Conservation (phyloP, 2,113 vertebrate genomes). For the Zapus hudsonius region DNA sequence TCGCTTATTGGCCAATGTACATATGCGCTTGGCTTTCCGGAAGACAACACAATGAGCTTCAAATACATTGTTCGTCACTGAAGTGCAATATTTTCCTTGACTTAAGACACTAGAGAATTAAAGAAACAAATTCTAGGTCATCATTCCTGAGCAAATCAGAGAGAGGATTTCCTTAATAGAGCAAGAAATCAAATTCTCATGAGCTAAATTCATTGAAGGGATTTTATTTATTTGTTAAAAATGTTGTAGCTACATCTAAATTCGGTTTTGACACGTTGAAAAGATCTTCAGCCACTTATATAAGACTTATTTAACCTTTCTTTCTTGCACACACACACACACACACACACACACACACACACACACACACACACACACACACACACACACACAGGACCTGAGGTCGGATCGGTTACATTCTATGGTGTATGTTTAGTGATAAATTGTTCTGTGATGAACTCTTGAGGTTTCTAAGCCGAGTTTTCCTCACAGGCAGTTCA, state of each 20-base stretch:
- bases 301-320: not conserved
- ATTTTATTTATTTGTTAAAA: constrained; percentile 2
- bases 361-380: not conserved
- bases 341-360: too few species aligned
- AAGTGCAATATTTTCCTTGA: not conserved
- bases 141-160: not conserved
- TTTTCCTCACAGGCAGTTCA: constrained; percentile 63
- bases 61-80: not conserved
- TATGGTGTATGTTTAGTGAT: constrained; percentile 7
- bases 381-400: not conserved
- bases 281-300: not conserved
- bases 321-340: not conserved
- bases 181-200: not conserved
- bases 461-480: constrained; percentile 59
- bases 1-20: not conserved
- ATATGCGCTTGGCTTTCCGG: not conserved
- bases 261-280: not conserved
- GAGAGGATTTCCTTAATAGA: constrained; percentile 16
- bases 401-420: constrained; percentile 17
- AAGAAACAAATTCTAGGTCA: not conserved
- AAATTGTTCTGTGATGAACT: constrained; percentile 58
- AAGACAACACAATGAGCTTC: not conserved
- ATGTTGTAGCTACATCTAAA: constrained; percentile 32
- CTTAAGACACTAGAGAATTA: not conserved
- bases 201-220: not conserved